Percentiles rank a stretch among this genome's conserved stretches.
Evolutionary conservation across 1,140 invertebrate species (phyloP).

Genomic region (Drosophila subobscura): DNA sequence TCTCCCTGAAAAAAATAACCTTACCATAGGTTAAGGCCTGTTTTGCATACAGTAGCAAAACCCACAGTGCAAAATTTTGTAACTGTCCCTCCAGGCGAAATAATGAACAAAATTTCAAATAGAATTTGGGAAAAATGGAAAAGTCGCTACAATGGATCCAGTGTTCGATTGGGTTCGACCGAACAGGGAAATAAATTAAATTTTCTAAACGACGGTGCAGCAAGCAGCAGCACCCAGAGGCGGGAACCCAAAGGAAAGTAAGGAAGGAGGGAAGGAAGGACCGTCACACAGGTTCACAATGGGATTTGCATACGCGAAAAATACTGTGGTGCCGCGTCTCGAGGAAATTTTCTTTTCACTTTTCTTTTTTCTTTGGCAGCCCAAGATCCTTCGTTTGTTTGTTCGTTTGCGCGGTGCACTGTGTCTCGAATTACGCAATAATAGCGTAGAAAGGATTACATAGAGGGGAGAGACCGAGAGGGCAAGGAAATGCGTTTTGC

Average conservation of each 20-base stretch:
- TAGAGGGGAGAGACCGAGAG: background rate
- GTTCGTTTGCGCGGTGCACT: slow-evolving; percentile 10
- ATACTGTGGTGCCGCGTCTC: slow-evolving; percentile 28
- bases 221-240: slow-evolving; percentile 38
- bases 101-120: slow-evolving; percentile 54
- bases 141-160: slow-evolving; percentile 60
- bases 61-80: slow-evolving; percentile 42
- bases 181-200: slow-evolving; percentile 75
- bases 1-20: background rate
- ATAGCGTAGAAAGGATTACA: slow-evolving; percentile 39
- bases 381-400: too few relatives aligned
- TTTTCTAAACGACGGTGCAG: slow-evolving; percentile 78
- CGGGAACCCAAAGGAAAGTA: slow-evolving; percentile 32
- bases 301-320: slow-evolving; percentile 79
- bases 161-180: slow-evolving; percentile 3
- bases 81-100: slow-evolving; percentile 63
- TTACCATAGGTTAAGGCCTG: slow-evolving; percentile 49
- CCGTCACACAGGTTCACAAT: slow-evolving; percentile 72
- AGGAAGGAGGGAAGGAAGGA: slow-evolving; percentile 25
- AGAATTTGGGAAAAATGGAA: slow-evolving; percentile 72
- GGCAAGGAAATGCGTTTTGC: slow-evolving; percentile 65
- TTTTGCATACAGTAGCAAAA: slow-evolving; percentile 55
- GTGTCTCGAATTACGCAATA: slow-evolving; percentile 75
- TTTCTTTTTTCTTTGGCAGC: slow-evolving; percentile 30
- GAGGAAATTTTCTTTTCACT: slow-evolving; percentile 67